phyloP scores from a whole-genome alignment of 1,140 invertebrate genomes.

The Cheumatopsyche charites region DNA sequence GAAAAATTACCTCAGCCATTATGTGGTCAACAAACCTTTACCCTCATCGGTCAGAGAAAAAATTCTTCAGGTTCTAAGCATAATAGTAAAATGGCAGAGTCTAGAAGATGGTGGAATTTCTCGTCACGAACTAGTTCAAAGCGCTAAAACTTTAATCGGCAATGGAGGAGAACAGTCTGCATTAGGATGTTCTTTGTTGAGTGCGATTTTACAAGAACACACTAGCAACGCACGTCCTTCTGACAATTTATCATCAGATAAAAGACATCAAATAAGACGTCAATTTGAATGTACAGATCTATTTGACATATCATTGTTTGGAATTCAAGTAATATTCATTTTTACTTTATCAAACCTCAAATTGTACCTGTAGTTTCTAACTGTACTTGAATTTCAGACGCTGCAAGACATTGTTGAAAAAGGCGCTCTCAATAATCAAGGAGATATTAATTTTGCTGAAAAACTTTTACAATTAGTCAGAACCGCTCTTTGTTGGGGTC shows the following conservation, averaged over 20 bases:
- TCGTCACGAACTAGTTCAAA: conserved; percentile 71
- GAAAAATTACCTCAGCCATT: conserved; percentile 80
- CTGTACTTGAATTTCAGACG: conserved; percentile 51
- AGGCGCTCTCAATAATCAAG: conserved; percentile 21
- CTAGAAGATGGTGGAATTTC: conserved; percentile 74
- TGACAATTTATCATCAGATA: conserved; percentile 84
- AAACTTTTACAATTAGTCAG: conserved; percentile 76
- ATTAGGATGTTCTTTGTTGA: conserved; percentile 81
- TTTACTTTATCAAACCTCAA: neutral
- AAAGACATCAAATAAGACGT: conserved; percentile 83
- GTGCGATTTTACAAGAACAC: conserved; percentile 86
- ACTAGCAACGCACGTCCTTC: conserved; percentile 80
- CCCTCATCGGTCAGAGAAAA: conserved; percentile 70
- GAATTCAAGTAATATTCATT: conserved; percentile 22
- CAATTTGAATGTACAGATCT: conserved; percentile 82
- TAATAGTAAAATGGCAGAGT: conserved; percentile 84
- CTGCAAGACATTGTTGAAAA: conserved; percentile 60
- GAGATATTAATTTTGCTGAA: conserved; percentile 60
- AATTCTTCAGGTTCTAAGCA: conserved; percentile 63
- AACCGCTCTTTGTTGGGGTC: conserved; percentile 76
- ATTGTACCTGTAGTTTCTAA: neutral
- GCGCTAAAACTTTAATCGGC: conserved; percentile 73
- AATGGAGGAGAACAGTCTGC: conserved; percentile 49
- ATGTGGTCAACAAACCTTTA: conserved; percentile 70
- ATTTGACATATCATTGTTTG: conserved; percentile 30